A percentile compares a stretch with the other conserved stretches of the same genome.
phyloP scores from a whole-genome alignment of 2,113 vertebrate genomes.

The Macquaria australasica region DNA sequence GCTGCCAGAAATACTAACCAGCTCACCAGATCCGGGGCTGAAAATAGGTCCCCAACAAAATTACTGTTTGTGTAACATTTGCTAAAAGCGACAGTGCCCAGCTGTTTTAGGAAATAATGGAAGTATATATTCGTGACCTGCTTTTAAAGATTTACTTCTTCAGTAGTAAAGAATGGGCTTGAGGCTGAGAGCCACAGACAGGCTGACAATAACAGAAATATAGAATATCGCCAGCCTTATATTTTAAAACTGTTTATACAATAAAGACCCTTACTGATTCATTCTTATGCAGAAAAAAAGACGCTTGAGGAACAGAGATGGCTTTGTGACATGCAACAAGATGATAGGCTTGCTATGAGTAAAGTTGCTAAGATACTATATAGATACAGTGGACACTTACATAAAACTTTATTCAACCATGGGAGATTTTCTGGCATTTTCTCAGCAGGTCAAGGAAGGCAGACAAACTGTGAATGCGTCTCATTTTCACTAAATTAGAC shows the following conservation, averaged over 20 bases:
- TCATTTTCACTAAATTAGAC: conserved; percentile 27
- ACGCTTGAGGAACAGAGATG: not conserved
- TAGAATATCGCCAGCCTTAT: not conserved
- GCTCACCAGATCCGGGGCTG: not conserved
- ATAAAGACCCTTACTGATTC: not conserved
- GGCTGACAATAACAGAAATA: not conserved
- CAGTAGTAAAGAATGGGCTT: not conserved
- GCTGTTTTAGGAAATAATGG: not conserved
- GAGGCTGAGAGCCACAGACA: not conserved
- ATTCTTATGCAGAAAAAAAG: not conserved
- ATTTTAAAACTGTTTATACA: not conserved
- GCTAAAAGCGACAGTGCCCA: not conserved
- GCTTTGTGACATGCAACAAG: not conserved
- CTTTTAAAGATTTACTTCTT: not conserved
- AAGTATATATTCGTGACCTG: not conserved
- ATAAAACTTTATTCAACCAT: not conserved
- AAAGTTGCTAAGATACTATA: conserved; percentile 1
- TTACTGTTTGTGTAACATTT: not conserved
- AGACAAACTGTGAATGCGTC: not conserved
- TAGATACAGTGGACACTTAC: not conserved
- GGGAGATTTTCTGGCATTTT: not conserved
- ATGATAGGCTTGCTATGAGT: not conserved
- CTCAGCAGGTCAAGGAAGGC: not conserved
- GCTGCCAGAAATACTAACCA: not conserved
- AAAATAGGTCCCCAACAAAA: not conserved